Evolutionary conservation across 2,113 vertebrate genomes (phyloP).

Genomic region (Athene cunicularia): DNA sequence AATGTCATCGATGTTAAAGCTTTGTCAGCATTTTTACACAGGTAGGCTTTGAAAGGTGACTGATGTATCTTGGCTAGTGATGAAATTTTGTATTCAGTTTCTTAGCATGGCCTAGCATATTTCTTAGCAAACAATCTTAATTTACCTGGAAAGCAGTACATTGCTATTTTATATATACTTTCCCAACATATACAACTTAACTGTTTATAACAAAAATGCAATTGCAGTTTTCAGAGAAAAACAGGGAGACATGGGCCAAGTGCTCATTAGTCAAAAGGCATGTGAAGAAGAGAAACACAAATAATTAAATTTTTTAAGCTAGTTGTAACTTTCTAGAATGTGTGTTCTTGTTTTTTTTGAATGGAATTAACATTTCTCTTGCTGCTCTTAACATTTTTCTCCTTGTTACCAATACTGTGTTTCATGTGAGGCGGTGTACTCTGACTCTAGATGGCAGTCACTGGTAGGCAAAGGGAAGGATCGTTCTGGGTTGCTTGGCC

Average conservation of each 20-base stretch:
- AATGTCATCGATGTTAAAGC: neutral
- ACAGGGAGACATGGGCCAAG: neutral
- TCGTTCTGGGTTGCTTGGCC: neutral
- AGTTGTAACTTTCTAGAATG: neutral
- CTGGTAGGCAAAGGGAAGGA: neutral
- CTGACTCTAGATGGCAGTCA: conserved; percentile 52
- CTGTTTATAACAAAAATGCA: neutral
- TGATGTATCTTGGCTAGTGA: neutral
- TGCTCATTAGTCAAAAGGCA: neutral
- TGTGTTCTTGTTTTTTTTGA: neutral
- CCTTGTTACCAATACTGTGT: neutral
- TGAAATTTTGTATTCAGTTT: neutral
- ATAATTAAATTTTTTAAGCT: neutral
- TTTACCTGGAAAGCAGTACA: neutral
- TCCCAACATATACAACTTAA: neutral
- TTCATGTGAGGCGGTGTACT: fast-evolving
- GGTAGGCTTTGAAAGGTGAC: neutral
- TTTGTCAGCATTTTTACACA: neutral
- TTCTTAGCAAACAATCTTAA: neutral
- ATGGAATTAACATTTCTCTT: neutral
- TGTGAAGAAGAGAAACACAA: neutral
- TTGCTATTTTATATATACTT: neutral
- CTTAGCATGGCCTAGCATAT: neutral
- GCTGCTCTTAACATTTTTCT: neutral
- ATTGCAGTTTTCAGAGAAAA: neutral